phyloP scores from a whole-genome alignment of 2,113 vertebrate species.

The Esox niger region DNA sequence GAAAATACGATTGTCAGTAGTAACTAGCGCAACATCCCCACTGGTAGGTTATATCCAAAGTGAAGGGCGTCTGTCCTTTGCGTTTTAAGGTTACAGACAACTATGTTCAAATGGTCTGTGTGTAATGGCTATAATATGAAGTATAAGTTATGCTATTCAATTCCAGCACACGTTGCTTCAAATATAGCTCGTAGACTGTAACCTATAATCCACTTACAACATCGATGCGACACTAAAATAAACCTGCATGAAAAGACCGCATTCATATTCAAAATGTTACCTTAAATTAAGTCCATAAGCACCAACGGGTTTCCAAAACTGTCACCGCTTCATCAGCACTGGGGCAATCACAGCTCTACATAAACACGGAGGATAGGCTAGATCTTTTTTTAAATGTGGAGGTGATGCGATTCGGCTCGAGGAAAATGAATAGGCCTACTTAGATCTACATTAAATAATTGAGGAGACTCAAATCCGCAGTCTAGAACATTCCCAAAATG shows the following conservation, averaged over 20 bases:
- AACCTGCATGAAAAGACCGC: background rate
- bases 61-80: conserved; percentile 38
- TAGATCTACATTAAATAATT: conserved; percentile 4
- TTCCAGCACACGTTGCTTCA: too few species aligned
- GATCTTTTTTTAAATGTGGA: background rate
- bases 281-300: conserved; percentile 3
- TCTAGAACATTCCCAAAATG: conserved; percentile 29
- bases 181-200: background rate
- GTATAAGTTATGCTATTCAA: too few species aligned
- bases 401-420: background rate
- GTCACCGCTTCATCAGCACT: conserved; percentile 62
- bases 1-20: conserved; percentile 65
- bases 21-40: conserved; percentile 53
- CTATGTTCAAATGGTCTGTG: background rate
- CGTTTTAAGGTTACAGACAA: conserved; percentile 20
- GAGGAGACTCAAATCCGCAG: background rate
- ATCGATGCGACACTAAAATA: background rate
- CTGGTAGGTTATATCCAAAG: conserved; percentile 35
- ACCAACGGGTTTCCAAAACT: conserved; percentile 49
- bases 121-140: background rate
- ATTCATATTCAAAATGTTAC: conserved; percentile 1
- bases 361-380: background rate
- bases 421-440: background rate
- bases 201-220: background rate
- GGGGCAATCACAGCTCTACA: background rate